These are phyloP conservation scores for Strix aluco DNA, from an alignment of 2,113 vertebrate species.

Conservation along the genomic window DNA sequence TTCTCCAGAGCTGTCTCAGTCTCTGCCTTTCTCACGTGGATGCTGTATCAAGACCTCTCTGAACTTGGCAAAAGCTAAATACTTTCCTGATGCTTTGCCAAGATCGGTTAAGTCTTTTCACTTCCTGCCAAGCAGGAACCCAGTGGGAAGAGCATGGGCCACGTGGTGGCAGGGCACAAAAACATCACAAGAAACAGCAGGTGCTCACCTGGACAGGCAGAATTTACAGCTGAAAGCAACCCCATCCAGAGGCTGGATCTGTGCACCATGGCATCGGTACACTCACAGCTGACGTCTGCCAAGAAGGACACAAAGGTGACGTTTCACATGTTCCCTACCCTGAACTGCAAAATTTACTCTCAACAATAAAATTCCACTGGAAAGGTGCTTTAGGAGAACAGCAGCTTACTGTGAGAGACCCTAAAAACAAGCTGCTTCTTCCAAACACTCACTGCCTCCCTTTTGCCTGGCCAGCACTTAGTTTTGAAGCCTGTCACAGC, in stretches of 20 bases:
- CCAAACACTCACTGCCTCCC: neutral
- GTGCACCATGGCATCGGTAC: fast-evolving
- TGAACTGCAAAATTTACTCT: neutral
- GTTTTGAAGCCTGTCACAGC: neutral
- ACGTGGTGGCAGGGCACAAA: neutral
- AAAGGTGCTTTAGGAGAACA: neutral
- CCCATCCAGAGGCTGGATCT: neutral
- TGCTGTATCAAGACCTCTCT: neutral
- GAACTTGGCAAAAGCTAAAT: neutral
- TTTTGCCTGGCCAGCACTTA: neutral
- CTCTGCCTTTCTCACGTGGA: neutral
- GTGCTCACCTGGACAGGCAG: neutral
- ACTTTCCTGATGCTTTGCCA: neutral
- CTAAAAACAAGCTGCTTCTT: neutral
- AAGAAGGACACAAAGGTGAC: fast-evolving
- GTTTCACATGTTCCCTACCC: neutral
- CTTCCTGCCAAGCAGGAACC: neutral
- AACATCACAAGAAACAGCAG: neutral
- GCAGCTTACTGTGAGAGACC: neutral
- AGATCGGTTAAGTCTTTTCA: neutral
- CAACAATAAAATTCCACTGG: neutral
- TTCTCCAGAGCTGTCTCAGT: neutral
- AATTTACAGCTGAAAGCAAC: neutral
- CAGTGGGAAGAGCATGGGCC: neutral
- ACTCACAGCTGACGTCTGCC: neutral